These are phyloP conservation scores for Crenuchus spilurus DNA, from an alignment of 2,797 vertebrate genomes.

Conservation along the genomic window DNA sequence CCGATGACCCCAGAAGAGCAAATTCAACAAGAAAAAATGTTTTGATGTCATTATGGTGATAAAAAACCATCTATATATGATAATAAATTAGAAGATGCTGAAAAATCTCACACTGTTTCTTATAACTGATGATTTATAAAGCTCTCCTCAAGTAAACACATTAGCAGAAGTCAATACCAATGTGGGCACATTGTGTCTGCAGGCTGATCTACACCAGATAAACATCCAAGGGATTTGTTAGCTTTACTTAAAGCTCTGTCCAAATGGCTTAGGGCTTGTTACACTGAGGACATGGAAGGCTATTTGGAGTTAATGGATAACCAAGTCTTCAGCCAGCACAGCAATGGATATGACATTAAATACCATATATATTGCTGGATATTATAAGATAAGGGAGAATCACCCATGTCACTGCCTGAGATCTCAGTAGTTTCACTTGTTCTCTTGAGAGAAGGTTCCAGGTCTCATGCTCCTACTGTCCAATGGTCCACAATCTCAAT, in stretches of 20 bases:
- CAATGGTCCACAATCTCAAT: background rate
- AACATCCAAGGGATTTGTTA: constrained; percentile 14
- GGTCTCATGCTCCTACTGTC: background rate
- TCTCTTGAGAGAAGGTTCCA: background rate
- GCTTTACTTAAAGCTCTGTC: background rate
- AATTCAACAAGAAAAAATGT: background rate
- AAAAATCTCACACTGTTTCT: constrained; percentile 2
- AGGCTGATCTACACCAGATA: constrained; percentile 35
- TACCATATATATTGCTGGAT: background rate
- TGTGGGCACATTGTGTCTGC: constrained; percentile 31
- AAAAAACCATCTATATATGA: constrained; percentile 1
- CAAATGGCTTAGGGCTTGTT: background rate
- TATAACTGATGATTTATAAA: constrained; percentile 39
- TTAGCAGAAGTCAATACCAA: constrained; percentile 31
- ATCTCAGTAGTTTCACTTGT: background rate
- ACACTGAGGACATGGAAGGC: background rate
- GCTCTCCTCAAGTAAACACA: constrained; percentile 37
- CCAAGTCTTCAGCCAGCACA: background rate
- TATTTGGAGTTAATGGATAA: background rate
- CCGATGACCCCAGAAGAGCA: constrained; percentile 15
- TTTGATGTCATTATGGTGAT: background rate
- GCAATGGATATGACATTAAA: background rate
- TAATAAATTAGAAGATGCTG: constrained; percentile 14
- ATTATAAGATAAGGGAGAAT: background rate
- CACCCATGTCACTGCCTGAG: background rate